Conservation (phyloP, 2,888 invertebrate species). For the Cerceris rybyensis region DNA sequence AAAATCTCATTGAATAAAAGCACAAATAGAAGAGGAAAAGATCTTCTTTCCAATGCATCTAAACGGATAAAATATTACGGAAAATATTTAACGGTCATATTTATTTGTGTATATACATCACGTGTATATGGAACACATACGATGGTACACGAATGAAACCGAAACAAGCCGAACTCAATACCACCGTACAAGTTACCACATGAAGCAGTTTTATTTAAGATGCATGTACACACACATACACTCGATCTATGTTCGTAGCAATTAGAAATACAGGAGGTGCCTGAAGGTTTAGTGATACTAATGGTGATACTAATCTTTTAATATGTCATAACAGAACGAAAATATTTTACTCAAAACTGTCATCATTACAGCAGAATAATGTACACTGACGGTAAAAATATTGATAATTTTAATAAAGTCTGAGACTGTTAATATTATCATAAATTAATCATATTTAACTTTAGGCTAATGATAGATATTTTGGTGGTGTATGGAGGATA, state of each 20-base stretch:
- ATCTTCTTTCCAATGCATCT: background rate
- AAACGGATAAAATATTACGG: background rate
- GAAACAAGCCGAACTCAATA: slow-evolving; percentile 48
- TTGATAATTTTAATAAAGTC: slow-evolving; percentile 15
- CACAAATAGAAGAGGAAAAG: background rate
- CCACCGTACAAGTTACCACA: slow-evolving; percentile 17
- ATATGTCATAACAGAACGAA: slow-evolving; percentile 42
- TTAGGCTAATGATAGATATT: background rate
- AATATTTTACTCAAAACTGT: slow-evolving; percentile 25
- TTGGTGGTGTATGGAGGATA: no score
- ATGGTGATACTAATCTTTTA: slow-evolving; percentile 34
- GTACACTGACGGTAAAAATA: slow-evolving; percentile 73
- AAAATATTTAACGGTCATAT: background rate
- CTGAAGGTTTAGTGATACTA: slow-evolving; percentile 17
- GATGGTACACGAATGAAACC: slow-evolving; percentile 51
- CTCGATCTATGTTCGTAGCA: slow-evolving; percentile 23
- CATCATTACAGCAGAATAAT: slow-evolving; percentile 57
- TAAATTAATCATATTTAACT: slow-evolving; percentile 4
- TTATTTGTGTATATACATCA: slow-evolving; percentile 38
- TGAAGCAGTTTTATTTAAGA: slow-evolving; percentile 28
- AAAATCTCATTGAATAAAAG: no score
- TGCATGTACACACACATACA: background rate
- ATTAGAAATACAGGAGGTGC: slow-evolving; percentile 35
- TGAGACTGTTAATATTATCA: slow-evolving; percentile 10
- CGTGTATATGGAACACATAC: slow-evolving; percentile 49